Evolutionary conservation across 1,140 invertebrate genomes (phyloP).

Genomic region (Himalopsyche phryganea): DNA sequence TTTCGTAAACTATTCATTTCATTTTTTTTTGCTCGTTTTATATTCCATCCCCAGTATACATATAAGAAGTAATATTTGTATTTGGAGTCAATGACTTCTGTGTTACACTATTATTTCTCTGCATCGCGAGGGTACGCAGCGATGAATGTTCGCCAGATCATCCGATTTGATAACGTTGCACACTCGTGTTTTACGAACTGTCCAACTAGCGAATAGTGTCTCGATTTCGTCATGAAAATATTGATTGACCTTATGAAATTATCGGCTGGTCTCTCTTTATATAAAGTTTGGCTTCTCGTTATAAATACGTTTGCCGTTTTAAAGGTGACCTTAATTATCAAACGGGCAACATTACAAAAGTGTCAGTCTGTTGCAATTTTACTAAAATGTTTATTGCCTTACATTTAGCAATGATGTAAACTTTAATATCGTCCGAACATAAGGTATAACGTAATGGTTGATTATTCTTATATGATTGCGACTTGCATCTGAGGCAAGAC

Average conservation of each 20-base stretch:
- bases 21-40: too few species aligned
- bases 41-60: too few species aligned
- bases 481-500: too few species aligned
- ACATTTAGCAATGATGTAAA: neutral
- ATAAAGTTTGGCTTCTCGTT: constrained; percentile 1
- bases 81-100: too few species aligned
- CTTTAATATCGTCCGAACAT: neutral
- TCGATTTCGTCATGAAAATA: neutral
- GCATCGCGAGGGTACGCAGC: too few species aligned
- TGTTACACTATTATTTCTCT: too few species aligned
- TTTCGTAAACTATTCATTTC: too few species aligned
- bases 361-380: constrained; percentile 22
- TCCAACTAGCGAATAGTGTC: neutral
- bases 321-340: constrained; percentile 27
- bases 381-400: constrained; percentile 11
- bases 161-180: too few species aligned
- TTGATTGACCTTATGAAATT: neutral
- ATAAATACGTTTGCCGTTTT: constrained; percentile 3
- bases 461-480: too few species aligned
- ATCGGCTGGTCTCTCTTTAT: neutral
- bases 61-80: too few species aligned
- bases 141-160: too few species aligned
- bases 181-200: neutral
- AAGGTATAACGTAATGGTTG: too few species aligned
- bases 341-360: constrained; percentile 7